These are phyloP conservation scores for Hyppa rectilinea DNA, from an alignment of 2,888 invertebrate species.

Conservation along the genomic window DNA sequence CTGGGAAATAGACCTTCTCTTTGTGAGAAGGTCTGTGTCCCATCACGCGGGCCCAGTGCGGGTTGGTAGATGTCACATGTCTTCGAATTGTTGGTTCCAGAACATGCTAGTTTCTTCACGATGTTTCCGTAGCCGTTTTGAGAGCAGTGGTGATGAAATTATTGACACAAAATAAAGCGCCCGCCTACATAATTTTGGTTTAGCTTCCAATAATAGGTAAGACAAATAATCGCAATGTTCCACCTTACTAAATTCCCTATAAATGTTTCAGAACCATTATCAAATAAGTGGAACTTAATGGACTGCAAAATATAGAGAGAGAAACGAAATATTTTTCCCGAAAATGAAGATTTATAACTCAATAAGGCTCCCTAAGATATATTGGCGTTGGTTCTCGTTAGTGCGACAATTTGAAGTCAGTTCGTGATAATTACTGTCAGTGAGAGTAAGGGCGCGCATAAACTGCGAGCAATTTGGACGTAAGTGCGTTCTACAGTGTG, in stretches of 20 bases:
- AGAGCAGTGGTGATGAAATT: too few species aligned
- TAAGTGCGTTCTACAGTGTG: slow-evolving; percentile 80
- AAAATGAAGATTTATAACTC: slow-evolving; percentile 51
- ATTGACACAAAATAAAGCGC: too few species aligned
- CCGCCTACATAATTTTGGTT: too few species aligned
- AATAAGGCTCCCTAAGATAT: slow-evolving; percentile 40
- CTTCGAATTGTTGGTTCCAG: too few species aligned
- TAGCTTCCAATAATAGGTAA: not conserved
- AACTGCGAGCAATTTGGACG: slow-evolving; percentile 77
- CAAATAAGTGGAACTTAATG: slow-evolving; percentile 33
- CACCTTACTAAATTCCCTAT: slow-evolving; percentile 1
- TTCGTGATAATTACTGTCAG: slow-evolving; percentile 75
- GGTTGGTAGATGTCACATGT: too few species aligned
- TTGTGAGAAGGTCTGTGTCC: too few species aligned
- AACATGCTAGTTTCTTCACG: too few species aligned
- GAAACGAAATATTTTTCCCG: slow-evolving; percentile 39
- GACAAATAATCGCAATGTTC: slow-evolving; percentile 13
- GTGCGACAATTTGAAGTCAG: slow-evolving; percentile 59
- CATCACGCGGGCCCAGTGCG: too few species aligned
- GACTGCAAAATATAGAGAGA: slow-evolving; percentile 13
- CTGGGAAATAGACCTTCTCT: too few species aligned
- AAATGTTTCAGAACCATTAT: slow-evolving; percentile 21
- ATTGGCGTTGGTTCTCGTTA: slow-evolving; percentile 56
- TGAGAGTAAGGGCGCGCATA: slow-evolving; percentile 69
- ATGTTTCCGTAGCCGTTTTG: too few species aligned